Evolutionary conservation across 2,888 invertebrate species (phyloP).

Genomic region (Odontocolon sp.): DNA sequence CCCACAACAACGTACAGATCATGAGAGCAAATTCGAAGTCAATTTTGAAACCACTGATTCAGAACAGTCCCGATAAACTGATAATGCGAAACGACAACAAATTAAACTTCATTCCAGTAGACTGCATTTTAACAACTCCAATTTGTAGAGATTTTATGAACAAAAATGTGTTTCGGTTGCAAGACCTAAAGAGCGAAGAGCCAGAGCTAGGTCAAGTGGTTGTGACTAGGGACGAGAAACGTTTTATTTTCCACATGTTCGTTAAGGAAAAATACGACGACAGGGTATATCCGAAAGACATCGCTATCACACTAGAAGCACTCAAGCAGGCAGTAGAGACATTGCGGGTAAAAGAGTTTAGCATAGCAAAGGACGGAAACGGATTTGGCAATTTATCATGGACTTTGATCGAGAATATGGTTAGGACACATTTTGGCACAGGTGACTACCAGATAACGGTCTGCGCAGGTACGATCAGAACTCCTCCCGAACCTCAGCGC

Average conservation of each 20-base stretch:
- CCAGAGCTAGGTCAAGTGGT: not conserved
- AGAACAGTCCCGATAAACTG: too few relatives aligned
- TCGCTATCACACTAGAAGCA: not conserved
- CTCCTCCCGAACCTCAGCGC: not conserved
- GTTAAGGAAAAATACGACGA: not conserved
- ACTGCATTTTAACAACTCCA: not conserved
- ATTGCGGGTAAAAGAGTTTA: not conserved
- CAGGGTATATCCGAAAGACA: not conserved
- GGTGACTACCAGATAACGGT: slow-evolving; percentile 3
- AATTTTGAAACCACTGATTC: too few relatives aligned
- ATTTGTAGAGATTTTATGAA: not conserved
- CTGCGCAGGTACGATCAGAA: not conserved
- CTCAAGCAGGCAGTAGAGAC: not conserved
- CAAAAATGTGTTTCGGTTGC: not conserved
- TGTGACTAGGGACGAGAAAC: not conserved
- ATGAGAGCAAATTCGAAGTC: too few relatives aligned
- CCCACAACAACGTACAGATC: too few relatives aligned
- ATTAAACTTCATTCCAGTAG: not conserved
- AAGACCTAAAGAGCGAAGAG: not conserved
- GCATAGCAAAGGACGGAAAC: not conserved
- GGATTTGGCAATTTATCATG: slow-evolving; percentile 1
- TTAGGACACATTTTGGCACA: not conserved
- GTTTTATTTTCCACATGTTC: not conserved
- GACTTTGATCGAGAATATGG: not conserved
- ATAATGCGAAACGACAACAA: not conserved